phyloP scores from a whole-genome alignment of 37 sponge, comb jelly and placozoan species.

The Spongilla lacustris region DNA sequence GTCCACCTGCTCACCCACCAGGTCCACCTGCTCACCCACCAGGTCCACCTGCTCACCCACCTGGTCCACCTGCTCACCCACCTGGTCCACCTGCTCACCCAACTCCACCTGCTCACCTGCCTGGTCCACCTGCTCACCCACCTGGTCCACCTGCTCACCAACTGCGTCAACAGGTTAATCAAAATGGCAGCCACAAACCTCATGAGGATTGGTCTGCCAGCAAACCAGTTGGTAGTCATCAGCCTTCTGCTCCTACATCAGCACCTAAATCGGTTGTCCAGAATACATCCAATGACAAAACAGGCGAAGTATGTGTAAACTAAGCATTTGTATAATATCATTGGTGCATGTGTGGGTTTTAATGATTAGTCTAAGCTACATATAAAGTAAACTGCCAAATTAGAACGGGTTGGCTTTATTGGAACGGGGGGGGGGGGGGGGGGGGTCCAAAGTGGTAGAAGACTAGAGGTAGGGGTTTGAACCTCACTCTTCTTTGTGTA shows the following conservation, averaged over 20 bases:
- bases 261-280: neutral
- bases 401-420: too few species aligned
- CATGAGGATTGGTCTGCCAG: neutral
- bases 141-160: neutral
- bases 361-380: neutral
- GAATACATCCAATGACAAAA: neutral
- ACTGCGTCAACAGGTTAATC: neutral
- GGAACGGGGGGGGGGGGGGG: too few species aligned
- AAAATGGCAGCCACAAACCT: neutral
- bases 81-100: neutral
- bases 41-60: neutral
- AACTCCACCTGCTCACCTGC: neutral
- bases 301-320: neutral
- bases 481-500: too few species aligned
- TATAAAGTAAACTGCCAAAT: too few species aligned
- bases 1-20: neutral
- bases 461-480: too few species aligned
- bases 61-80: neutral
- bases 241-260: neutral
- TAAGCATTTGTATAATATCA: neutral
- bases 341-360: neutral
- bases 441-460: too few species aligned
- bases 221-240: neutral
- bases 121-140: neutral
- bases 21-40: neutral